Evolutionary conservation across 1,140 invertebrate genomes (phyloP).

Genomic region (Drosophila navojoa): DNA sequence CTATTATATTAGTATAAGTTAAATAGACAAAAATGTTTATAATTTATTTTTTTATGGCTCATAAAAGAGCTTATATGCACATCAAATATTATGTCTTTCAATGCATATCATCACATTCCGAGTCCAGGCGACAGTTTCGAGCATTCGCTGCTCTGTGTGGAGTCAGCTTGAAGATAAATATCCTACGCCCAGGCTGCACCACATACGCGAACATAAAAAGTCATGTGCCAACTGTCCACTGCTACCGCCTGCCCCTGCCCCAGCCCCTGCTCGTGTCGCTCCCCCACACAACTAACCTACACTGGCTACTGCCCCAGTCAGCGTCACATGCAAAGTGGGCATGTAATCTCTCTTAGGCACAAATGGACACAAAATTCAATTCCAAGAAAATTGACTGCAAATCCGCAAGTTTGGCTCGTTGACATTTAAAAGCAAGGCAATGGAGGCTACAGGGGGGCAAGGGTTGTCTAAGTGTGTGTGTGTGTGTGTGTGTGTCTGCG

Average conservation of each 20-base stretch:
- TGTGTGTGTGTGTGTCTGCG: background rate
- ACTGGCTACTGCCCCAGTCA: background rate
- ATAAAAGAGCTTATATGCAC: too few relatives aligned
- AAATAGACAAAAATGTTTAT: too few relatives aligned
- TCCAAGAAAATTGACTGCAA: conserved; percentile 78
- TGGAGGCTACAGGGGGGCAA: conserved; percentile 3
- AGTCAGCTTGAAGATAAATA: background rate
- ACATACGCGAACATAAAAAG: conserved; percentile 39
- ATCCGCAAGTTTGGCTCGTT: conserved; percentile 44
- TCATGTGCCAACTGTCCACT: conserved; percentile 5
- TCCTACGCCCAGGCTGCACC: conserved; percentile 31
- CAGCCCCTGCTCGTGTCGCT: too few relatives aligned
- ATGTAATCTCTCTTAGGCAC: conserved; percentile 45
- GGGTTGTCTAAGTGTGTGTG: background rate
- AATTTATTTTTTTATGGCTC: too few relatives aligned
- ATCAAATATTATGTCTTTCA: too few relatives aligned
- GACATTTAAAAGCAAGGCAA: conserved; percentile 51
- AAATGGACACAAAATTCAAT: conserved; percentile 74
- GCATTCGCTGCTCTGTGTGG: conserved; percentile 4
- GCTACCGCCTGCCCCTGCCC: background rate
- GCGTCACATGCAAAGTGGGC: conserved; percentile 55
- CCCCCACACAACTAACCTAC: too few relatives aligned
- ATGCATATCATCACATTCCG: too few relatives aligned
- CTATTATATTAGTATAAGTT: too few relatives aligned
- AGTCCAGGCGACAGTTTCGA: background rate